Conservation (phyloP, 2,888 invertebrate genomes). For the Gastrophysa polygoni region DNA sequence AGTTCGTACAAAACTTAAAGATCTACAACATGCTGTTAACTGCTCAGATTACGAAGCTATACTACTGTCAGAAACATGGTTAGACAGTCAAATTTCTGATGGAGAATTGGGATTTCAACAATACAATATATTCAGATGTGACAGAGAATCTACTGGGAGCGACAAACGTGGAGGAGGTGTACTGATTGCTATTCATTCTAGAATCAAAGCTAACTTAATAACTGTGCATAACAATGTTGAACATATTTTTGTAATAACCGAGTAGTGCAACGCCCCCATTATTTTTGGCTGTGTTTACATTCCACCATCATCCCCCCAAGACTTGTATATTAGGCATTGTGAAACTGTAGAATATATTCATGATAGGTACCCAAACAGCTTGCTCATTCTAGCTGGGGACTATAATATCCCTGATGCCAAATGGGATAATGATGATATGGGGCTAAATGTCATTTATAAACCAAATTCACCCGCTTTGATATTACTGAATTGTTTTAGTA, state of each 20-base stretch:
- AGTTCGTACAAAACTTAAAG: conserved; percentile 1
- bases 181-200: neutral
- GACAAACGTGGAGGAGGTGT: conserved; percentile 7
- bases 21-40: conserved; percentile 7
- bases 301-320: conserved; percentile 7
- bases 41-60: conserved; percentile 3
- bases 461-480: conserved; percentile 7
- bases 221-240: conserved; percentile 1
- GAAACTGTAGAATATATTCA: conserved; percentile 6
- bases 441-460: neutral
- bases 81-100: neutral
- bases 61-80: conserved; percentile 6
- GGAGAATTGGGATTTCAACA: neutral
- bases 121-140: conserved; percentile 6
- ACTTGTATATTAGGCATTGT: conserved; percentile 5
- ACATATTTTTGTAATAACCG: conserved; percentile 5
- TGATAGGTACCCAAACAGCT: conserved; percentile 4
- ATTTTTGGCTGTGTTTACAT: conserved; percentile 10
- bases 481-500: conserved; percentile 6
- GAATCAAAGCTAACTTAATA: neutral
- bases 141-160: conserved; percentile 7
- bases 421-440: conserved; percentile 7
- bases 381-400: conserved; percentile 2
- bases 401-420: conserved; percentile 9
- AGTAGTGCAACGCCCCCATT: conserved; percentile 1